Conservation (phyloP, 2,113 vertebrate species). For the Dunckerocampus dactyliophorus region DNA sequence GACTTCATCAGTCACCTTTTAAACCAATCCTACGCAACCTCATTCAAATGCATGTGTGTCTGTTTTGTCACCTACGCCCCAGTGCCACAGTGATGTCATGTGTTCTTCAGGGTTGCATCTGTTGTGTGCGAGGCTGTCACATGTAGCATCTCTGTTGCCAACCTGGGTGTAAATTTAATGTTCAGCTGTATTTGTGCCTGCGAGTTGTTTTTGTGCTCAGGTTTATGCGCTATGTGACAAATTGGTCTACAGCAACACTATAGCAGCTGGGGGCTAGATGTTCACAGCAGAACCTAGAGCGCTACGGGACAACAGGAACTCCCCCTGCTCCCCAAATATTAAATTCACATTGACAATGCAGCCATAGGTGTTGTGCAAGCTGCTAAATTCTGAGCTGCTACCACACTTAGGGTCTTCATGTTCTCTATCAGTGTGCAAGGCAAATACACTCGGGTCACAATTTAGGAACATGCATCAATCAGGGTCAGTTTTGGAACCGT, state of each 20-base stretch:
- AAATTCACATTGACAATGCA: background rate
- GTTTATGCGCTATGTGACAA: constrained; percentile 3
- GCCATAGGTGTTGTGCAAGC: background rate
- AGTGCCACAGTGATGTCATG: background rate
- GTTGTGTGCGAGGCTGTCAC: too few species aligned
- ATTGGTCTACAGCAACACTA: constrained; percentile 1
- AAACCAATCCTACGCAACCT: background rate
- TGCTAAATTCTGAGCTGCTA: background rate
- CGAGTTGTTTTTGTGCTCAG: constrained; percentile 4
- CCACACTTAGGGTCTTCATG: background rate
- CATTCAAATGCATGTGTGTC: background rate
- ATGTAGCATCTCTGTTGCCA: background rate
- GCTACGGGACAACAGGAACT: background rate
- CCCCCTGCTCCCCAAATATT: background rate
- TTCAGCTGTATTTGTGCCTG: background rate
- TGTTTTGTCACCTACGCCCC: background rate
- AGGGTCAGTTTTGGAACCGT: too few species aligned
- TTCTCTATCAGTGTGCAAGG: background rate
- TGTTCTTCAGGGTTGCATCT: too few species aligned
- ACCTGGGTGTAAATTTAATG: background rate
- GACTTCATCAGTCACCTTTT: background rate
- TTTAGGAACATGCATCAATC: too few species aligned
- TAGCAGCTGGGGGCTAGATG: background rate
- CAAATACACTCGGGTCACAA: background rate
- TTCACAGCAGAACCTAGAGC: background rate